Conservation (phyloP, 2,797 vertebrate genomes). For the Parauchenoglanis punctatus region DNA sequence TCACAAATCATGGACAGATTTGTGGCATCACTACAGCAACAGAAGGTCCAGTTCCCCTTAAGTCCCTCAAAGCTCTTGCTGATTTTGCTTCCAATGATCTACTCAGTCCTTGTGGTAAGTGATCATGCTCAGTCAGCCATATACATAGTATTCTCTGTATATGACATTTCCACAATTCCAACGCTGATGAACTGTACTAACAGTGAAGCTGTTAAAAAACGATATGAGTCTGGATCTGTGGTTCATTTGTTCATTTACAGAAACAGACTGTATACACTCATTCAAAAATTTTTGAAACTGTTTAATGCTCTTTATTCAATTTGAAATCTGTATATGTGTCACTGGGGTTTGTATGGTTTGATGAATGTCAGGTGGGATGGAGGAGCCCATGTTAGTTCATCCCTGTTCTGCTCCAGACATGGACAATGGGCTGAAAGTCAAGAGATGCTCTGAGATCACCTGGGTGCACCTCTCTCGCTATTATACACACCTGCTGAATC, state of each 20-base stretch:
- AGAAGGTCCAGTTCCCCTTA: constrained; percentile 32
- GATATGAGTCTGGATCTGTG: background rate
- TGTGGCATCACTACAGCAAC: constrained; percentile 21
- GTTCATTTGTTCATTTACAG: background rate
- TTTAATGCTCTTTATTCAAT: background rate
- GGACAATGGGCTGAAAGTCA: constrained; percentile 9
- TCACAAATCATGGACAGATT: constrained; percentile 35
- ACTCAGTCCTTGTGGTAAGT: constrained; percentile 59
- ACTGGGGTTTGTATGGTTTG: background rate
- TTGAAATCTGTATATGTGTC: background rate
- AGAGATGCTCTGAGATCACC: constrained; percentile 62
- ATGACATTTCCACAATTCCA: background rate
- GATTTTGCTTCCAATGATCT: constrained; percentile 62
- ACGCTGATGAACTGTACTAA: background rate
- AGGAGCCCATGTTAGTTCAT: constrained; percentile 12
- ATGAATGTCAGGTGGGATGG: constrained; percentile 48
- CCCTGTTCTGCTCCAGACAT: constrained; percentile 19
- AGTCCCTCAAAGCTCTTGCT: constrained; percentile 52
- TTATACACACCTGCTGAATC: constrained; percentile 74
- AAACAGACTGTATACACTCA: background rate
- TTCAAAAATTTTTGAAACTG: background rate
- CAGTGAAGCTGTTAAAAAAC: background rate
- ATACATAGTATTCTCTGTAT: background rate
- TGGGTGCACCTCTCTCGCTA: constrained; percentile 80
- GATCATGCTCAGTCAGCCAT: background rate